A percentile compares a stretch with the other conserved stretches of the same genome.
phyloP scores from a whole-genome alignment of 2,797 vertebrate species.

The Lateolabrax maculatus region DNA sequence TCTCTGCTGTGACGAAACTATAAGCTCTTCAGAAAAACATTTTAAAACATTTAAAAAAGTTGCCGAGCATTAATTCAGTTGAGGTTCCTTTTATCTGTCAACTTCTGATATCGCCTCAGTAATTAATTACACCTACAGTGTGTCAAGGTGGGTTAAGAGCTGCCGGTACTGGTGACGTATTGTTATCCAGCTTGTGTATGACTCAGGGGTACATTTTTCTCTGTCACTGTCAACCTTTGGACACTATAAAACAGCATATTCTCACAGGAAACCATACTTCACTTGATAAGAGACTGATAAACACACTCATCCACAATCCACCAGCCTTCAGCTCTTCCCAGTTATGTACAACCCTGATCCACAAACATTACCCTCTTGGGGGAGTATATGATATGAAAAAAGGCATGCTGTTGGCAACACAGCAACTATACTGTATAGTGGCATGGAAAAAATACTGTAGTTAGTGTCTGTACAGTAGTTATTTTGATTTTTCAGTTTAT shows the following conservation, averaged over 20 bases:
- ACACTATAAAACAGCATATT: constrained; percentile 46
- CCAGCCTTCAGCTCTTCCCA: constrained; percentile 1
- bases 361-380: not conserved
- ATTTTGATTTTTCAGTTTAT: not conserved
- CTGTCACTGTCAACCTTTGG: constrained; percentile 38
- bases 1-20: constrained; percentile 8
- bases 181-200: constrained; percentile 37
- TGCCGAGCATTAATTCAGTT: constrained; percentile 41
- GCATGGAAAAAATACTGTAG: not conserved
- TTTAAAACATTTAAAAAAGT: constrained; percentile 14
- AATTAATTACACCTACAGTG: constrained; percentile 57
- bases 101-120: constrained; percentile 47
- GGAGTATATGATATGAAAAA: not conserved
- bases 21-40: constrained; percentile 34
- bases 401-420: not conserved
- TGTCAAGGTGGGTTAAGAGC: constrained; percentile 50
- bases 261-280: constrained; percentile 25
- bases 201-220: constrained; percentile 36
- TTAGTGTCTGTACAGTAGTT: not conserved
- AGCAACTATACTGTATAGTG: not conserved
- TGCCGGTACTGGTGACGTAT: constrained; percentile 32
- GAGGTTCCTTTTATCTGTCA: constrained; percentile 59
- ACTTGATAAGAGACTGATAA: constrained; percentile 39
- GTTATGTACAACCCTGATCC: not conserved
- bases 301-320: not conserved